Base-by-base conservation (phyloP, 2,888 invertebrate species). In the Pterobdella sp. region DNA sequence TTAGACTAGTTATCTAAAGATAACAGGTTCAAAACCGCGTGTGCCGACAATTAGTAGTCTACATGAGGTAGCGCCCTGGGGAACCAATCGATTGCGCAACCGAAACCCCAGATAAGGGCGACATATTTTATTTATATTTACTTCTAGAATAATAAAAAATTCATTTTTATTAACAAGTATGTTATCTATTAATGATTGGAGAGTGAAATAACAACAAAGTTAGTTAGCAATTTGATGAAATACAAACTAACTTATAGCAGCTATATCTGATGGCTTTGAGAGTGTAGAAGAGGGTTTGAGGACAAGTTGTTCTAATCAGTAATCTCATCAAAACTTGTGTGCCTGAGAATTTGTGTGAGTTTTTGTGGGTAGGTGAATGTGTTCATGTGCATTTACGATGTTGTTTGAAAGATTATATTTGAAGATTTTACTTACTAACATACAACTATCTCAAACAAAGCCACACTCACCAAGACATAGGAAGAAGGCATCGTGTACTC, bases 241-340 rank as follows among this genome's bases (percentile, higher is more conserved):
- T n/a, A n/a, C n/a, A n/a, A 14, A 31, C 69, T 32, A 56, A 71
- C 71, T 71, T 71, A 37, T 71, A 71, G n/a, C 71, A 71, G 60
- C 60, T 63, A 63, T 71, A n/a, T 35, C 71, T 56, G 35, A 71
- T 71, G 71, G 71, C 71, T n/a, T 56, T 56, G 35, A 71, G 56
- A n/a, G 71, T 71, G 36, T 32, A 32, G 26, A 60, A 31, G 29
- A 60, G 35, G n/a, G 71, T 71, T 22, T 35, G 36, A 18, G 18
- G 22, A 37, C 35, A 26, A 10, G n/a, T 35, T 10, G 71, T 71
- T 31, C 71, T 56, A 14, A 31, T n/a, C 32, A 71, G 18, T n/a
- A 71, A 37, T 7, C 71, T n/a, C 4, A 56, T 63, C n/a, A 71
- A 36, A 7, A 63, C 52, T n/a, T 69, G 69, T 22, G 52, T 52